Evolutionary conservation across 2,888 invertebrate genomes (phyloP).

Genomic region (Brachylomia viminalis): DNA sequence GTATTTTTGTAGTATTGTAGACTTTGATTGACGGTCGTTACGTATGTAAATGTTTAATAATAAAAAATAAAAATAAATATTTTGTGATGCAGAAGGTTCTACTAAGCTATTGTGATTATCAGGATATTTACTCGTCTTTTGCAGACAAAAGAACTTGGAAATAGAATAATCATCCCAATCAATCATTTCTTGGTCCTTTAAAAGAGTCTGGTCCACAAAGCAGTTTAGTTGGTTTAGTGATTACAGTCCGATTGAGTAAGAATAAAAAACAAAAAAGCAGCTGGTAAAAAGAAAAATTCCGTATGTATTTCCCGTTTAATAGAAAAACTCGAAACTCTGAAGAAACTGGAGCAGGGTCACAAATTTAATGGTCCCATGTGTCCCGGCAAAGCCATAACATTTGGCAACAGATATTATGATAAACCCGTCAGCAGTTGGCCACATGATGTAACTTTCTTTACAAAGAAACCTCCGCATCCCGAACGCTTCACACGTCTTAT

Average conservation of each 20-base stretch:
- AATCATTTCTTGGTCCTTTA: neutral
- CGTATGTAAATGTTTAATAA: neutral
- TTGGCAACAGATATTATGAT: constrained; percentile 57
- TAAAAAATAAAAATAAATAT: neutral
- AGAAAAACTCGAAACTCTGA: constrained; percentile 28
- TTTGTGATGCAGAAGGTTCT: neutral
- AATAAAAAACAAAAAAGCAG: neutral
- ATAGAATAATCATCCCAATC: neutral
- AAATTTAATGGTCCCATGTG: constrained; percentile 24
- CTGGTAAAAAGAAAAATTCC: neutral
- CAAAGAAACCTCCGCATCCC: constrained; percentile 37
- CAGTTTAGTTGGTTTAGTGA: neutral
- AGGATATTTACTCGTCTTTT: neutral
- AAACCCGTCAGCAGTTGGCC: constrained; percentile 37
- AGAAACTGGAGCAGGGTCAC: constrained; percentile 37
- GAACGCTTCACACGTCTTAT: constrained; percentile 49
- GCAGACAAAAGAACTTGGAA: neutral
- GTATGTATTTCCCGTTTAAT: constrained; percentile 20
- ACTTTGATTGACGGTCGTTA: constrained; percentile 22
- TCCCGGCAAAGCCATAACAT: constrained; percentile 23
- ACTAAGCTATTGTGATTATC: neutral
- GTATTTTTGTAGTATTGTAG: neutral
- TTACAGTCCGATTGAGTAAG: neutral
- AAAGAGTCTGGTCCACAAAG: neutral
- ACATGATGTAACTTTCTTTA: constrained; percentile 37